Conservation (phyloP, 2,888 invertebrate species). For the Cyclophora albipunctata region DNA sequence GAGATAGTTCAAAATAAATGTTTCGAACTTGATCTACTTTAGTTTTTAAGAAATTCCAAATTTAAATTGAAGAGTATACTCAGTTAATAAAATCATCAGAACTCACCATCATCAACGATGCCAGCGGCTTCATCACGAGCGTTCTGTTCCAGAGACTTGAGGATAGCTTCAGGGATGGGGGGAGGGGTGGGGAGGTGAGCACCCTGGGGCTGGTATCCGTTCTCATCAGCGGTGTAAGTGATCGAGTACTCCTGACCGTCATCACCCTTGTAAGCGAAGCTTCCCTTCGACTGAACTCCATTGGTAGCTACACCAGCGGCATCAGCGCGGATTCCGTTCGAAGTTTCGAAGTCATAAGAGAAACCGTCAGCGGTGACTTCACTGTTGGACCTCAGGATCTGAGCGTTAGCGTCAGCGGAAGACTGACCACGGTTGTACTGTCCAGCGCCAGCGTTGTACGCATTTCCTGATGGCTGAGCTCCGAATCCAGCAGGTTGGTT, state of each 20-base stretch:
- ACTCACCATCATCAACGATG: conserved; percentile 67
- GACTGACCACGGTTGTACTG: conserved; percentile 27
- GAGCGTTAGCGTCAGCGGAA: conserved; percentile 55
- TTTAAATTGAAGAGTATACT: not conserved
- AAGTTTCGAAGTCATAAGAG: conserved; percentile 65
- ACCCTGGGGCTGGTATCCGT: conserved; percentile 63
- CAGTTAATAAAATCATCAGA: too few species aligned
- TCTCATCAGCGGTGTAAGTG: conserved; percentile 68
- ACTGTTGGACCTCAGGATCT: conserved; percentile 57
- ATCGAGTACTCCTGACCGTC: conserved; percentile 71
- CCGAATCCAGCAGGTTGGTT: conserved; percentile 13
- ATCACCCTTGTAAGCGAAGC: conserved; percentile 67
- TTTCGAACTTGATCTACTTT: too few species aligned
- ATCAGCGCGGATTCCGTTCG: conserved; percentile 67
- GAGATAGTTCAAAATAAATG: too few species aligned
- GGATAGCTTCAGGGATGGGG: conserved; percentile 65
- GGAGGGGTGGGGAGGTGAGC: conserved; percentile 68
- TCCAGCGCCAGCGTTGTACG: conserved; percentile 33
- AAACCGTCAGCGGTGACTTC: conserved; percentile 66
- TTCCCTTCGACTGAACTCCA: conserved; percentile 67
- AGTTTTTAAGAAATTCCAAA: too few species aligned
- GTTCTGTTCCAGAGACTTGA: conserved; percentile 68
- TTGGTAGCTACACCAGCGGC: conserved; percentile 64
- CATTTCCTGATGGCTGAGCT: conserved; percentile 26
- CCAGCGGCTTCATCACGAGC: conserved; percentile 70